Base-by-base conservation (phyloP, 2,888 invertebrate species). In the Perithous albicinctus region DNA sequence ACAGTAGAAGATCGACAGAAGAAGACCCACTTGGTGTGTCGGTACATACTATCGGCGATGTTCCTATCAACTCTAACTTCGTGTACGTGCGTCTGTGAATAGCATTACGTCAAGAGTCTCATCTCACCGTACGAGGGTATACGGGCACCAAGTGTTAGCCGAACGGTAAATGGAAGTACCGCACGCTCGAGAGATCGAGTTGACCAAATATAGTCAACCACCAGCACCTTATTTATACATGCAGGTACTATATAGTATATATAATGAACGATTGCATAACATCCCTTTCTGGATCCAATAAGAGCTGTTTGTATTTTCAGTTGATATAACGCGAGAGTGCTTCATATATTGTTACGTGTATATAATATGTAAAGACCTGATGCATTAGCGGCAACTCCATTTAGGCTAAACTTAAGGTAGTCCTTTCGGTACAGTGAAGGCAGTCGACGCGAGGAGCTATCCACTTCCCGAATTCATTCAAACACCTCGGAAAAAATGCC, bases 101-200 rank as follows among this genome's bases (percentile, higher is more conserved):
- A 70, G 59, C 29, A 70, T 77, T 63, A 54, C 41, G 32, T 26
- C 63, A 54, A 70, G 63, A 54, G 77, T 75, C 41, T 75, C 63
- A 23, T 38, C 38, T 54, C 51, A 5, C 32, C 23, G 48, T 38
- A 23, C 66, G 59, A 18, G 66, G 15, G 20, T 15, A 15, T 12
- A 32, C 38, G 43, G 26, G n/a, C 12, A 20, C n/a, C 18, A 43
- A 43, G 54, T 26, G 29, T 41, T 43, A 23, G 56, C 10, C 46
- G 56, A 61, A 79, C 61, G 59, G 74, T 79, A 63, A 79, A 74
- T 64, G 61, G 23, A 43, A 64, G 48, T 72, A 72, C 46, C 70
- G 64, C 46, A 66, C 23, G 56, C 35, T 59, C 46, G 64, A 61
- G 67, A 67, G 59, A 59, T 38, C 48, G 78, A 61, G 23, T 79